Base-by-base conservation (phyloP, 1,140 invertebrate species). In the Ips typographus region DNA sequence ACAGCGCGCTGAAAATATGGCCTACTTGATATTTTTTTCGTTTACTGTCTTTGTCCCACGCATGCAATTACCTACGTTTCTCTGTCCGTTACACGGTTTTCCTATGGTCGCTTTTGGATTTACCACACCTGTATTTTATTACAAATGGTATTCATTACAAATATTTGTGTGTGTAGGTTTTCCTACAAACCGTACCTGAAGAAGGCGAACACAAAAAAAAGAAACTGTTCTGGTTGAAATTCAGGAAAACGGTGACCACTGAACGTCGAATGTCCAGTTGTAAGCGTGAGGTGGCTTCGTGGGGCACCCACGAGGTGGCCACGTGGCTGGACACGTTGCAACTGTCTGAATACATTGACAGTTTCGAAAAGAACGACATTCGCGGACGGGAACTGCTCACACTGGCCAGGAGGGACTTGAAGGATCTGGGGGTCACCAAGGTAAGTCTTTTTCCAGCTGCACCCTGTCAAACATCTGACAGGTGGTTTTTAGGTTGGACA, bases 351-450 rank as follows among this genome's bases (percentile, higher is more conserved):
- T 98, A 98, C 80, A 84, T 86, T 0, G 91, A 91, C 73, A 89
- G 88, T 53, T 98, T 98, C 77, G 84, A 90, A 1, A 88, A 89
- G 36, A 93, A 98, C 79, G 95, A 98, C 80, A 94, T 98, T 70
- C 88, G 93, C 44, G 96, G 96, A 2, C 85, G 90, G 38, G 96
- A 98, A 78, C 84, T 98, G 6, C 82, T 98, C 0, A 89, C 90
- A 5, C 82, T 98, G 55, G 94, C 94, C 2, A 84, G 95, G 59
- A 81, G 92, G 22, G 93, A 95, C 80, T 84, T 95, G 0, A 90
- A 94, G 78, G 95, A 98, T 73, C 84, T 98, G 7, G 95, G 95
- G 38, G 90, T 98, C 39, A 91, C 89, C 1, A 98, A 98, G 83
- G 88, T 98, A 64, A 2, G 57, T 60, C 1, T 39, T 7, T 65